These are phyloP conservation scores for Tragelaphus strepsiceros DNA, from an alignment of 2,113 vertebrate genomes.

Conservation along the genomic window DNA sequence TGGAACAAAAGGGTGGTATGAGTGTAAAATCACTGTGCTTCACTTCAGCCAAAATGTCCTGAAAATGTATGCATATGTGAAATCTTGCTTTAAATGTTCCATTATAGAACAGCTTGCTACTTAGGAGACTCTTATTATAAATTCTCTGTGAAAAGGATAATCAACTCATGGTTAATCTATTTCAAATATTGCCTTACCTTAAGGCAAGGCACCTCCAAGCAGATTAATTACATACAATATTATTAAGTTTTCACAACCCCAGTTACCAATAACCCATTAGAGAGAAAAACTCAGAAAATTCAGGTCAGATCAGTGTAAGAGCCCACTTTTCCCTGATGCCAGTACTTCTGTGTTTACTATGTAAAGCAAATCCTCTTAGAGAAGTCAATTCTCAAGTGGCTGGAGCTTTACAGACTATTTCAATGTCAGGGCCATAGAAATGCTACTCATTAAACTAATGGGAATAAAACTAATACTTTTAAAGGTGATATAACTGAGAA, in stretches of 20 bases:
- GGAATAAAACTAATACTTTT: constrained; percentile 43
- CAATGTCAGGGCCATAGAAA: constrained; percentile 46
- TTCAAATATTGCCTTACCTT: constrained; percentile 27
- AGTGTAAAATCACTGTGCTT: background rate
- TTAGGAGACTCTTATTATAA: background rate
- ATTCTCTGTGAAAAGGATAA: constrained; percentile 19
- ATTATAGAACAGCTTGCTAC: background rate
- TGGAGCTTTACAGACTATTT: constrained; percentile 36
- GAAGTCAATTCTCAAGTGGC: constrained; percentile 25
- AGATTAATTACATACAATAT: constrained; percentile 39
- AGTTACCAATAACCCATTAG: background rate
- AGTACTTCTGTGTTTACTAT: background rate
- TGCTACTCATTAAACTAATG: constrained; percentile 39
- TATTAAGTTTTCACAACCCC: constrained; percentile 27
- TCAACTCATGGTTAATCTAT: background rate
- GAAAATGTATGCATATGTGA: background rate
- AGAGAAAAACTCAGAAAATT: background rate
- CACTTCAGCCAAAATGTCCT: background rate
- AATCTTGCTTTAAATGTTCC: background rate
- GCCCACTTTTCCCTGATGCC: background rate
- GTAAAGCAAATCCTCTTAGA: constrained; percentile 28
- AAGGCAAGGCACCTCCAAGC: constrained; percentile 10
- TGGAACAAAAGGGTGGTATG: background rate
- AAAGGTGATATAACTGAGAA: constrained; percentile 6
- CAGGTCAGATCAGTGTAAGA: background rate